Evolutionary conservation across 1,140 invertebrate genomes (phyloP), one percentile per base, ranked within the genome.

Genomic region (Drosophila kikkawai): DNA sequence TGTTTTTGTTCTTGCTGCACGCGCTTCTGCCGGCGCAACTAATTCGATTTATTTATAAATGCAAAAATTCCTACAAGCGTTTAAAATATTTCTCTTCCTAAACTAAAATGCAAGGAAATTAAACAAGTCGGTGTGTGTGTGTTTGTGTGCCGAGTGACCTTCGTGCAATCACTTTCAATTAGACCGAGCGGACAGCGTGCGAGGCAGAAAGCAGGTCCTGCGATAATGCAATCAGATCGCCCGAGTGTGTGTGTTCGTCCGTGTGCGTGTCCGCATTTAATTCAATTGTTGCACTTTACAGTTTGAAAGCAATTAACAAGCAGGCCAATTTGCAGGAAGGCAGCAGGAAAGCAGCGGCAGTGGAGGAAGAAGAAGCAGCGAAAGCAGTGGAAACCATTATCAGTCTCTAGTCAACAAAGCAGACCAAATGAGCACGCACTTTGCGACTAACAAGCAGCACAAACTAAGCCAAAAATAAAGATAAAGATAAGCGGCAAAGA

Each of bases 371-470:
- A 19, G 39, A 41, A 37, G 39, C 13, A 41, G 19, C 9, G 34
- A 0, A 45, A 50, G 32, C 39, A 48, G 48, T 39, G 75, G 55
- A 66, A 86, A 65, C 65, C 73, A 87, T 51, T 26, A 51, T 6
- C 53, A 39, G n/a, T 19, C 71, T 90, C 84, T 88, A 88, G 84
- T 88, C 85, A 88, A 81, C 78, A 81, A 90, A 73, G 61, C 70
- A 86, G 78, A 90, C 84, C 84, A 88, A 88, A 88, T 88, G 80
- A 87, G 78, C 80, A 75, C 77, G 68, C 81, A 84, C 81, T 73
- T 50, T 48, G 71, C 53, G 60, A 83, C 65, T 71, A 85, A 66
- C 58, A 77, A 79, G 75, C 66, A 86, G 70, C 71, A 82, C 68
- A 84, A 84, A 90, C 78, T 76, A 75, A 84, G 56, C 75, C 53